Conservation (phyloP, 2,888 invertebrate species). For the Sthenelais limicola region DNA sequence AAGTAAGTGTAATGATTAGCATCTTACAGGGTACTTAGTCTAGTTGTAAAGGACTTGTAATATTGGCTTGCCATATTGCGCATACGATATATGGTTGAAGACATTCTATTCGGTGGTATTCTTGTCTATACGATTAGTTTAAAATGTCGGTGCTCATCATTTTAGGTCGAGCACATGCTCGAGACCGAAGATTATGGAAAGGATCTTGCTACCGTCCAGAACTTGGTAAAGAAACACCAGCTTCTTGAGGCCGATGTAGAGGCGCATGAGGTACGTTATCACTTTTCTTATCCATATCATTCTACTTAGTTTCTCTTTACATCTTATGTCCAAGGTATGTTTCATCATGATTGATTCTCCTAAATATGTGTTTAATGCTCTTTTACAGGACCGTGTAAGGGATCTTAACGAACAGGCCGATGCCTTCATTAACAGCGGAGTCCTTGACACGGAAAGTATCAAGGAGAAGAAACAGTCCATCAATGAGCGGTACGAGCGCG, state of each 20-base stretch:
- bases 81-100: not conserved
- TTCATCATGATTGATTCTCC: no score
- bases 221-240: slow-evolving; percentile 91
- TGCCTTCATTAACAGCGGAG: slow-evolving; percentile 88
- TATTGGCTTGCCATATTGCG: not conserved
- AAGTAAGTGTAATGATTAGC: slow-evolving; percentile 78
- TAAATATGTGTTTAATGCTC: not conserved
- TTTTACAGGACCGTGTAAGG: slow-evolving; percentile 72
- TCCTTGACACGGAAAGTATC: slow-evolving; percentile 97
- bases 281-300: not conserved
- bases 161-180: slow-evolving; percentile 84
- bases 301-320: no score
- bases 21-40: not conserved
- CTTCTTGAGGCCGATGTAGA: slow-evolving; percentile 96
- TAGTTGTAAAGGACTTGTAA: not conserved
- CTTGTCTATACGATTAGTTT: not conserved
- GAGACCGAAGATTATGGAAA: slow-evolving; percentile 98
- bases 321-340: no score
- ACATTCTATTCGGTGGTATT: not conserved
- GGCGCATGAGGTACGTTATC: slow-evolving; percentile 90
- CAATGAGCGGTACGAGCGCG: slow-evolving; percentile 93
- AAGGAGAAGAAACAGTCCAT: slow-evolving; percentile 92
- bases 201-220: slow-evolving; percentile 98
- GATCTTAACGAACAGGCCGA: slow-evolving; percentile 97
- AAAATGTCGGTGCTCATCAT: not conserved